Evolutionary conservation across 2,797 vertebrate genomes (phyloP), one percentile per base, ranked within the genome.

Genomic region (Malurus splendens): DNA sequence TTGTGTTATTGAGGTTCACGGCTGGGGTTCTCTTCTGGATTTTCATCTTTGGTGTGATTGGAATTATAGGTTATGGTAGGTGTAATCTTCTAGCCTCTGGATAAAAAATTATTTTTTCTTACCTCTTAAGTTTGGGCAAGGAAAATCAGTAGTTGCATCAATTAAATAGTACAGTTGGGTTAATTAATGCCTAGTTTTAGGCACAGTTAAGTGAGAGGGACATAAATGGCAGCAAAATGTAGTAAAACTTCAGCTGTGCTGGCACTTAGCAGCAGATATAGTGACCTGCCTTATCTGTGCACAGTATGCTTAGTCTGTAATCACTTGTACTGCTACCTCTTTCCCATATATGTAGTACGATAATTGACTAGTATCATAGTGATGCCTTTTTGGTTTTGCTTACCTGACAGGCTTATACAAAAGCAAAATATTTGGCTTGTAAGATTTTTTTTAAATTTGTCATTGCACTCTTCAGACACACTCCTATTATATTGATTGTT

Each of bases 1-100:
- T 99, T 94, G 96, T 99, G 55, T 97, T 99, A 64, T 84, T 99
- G 94, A 98, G 98, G 75, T 99, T 97, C 96, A 99, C 97, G 13
- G 99, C 98, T 25, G 98, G 98, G 33, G 94, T 98, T 48, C 97
- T 99, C 20, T 97, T 99, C 96, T 99, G 98, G 98, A 91, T 98
- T 93, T 98, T 99, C 93, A 98, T 99, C 89, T 95, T 98, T 24
- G 98, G 98, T 52, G 97, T 99, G 74, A 97, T 99, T 70, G 90
- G 95, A 77, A 97, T 98, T 62, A 95, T 99, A 64, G 98, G 97
- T 70, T 99, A 98, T 22, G 99, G 99, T 99, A 96, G 32, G 98
- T 97, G 47, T 79, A 38, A 50, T 39, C 25, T 36, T 82, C 22
- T 66, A 52, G 15, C 38, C 47, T 92, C 74, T 67, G n/a, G 36